Evolutionary conservation across 2,888 invertebrate species (phyloP), one percentile per base, ranked within the genome.

Genomic region (Resseliella maxima): DNA sequence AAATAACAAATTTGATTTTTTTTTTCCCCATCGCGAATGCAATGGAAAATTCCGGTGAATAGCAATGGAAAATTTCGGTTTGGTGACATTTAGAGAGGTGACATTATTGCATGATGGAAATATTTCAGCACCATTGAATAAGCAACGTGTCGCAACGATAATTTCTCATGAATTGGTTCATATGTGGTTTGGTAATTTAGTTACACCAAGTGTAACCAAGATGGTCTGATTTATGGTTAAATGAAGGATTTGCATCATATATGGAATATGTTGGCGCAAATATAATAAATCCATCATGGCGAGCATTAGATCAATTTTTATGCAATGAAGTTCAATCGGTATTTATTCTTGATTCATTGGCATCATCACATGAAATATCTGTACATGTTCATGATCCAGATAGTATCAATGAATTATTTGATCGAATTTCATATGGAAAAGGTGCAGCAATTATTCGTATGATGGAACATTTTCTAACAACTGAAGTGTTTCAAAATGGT

Each of bases 151-250:
- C 0, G 95, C 95, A 0, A 93, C 94, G 0, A 95, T 97, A 0
- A 94, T 96, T 0, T 94, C 96, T 0, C 97, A 97, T 88, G 97
- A 97, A 90, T 91, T 97, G 87, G 96, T 96, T 0, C 97, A 97
- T 90, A 95, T 96, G 90, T 91, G 91, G 91, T 91, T 91, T 87
- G 91, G 91, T 0, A 91, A 91, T 88, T 88, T 96, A 87, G 96
- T 96, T 0, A 96, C 96, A 0, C 95, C 95, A 0, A 92, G 93
- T 18, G n/a, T n/a, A n/a, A n/a, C n/a, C n/a, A n/a, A 96, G 96
- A 96, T 97, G 97, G 97, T 94, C 95, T 0, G 96, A 97, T 89
- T 93, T 97, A n/a, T 97, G 97, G 97, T 91, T 97, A 6, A 97
- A 97, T 89, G 97, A 97, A 90, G 97, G 97, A 12, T 83, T 83